phyloP scores from a whole-genome alignment of 2,113 vertebrate genomes.

The Rhagologus leucostigma region DNA sequence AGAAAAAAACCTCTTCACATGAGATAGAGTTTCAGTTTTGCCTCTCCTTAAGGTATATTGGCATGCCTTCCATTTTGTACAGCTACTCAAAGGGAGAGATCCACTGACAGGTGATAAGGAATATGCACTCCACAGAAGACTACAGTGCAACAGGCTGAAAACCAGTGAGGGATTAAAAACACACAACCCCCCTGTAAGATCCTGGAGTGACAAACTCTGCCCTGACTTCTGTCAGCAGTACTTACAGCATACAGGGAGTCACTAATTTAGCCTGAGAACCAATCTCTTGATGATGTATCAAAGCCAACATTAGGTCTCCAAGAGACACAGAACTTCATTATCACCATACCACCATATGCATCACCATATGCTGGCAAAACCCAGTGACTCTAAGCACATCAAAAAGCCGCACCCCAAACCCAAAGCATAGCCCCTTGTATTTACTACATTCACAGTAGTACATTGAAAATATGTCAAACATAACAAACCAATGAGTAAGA shows the following conservation, averaged over 20 bases:
- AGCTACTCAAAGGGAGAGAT: neutral
- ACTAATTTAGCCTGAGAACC: neutral
- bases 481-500: neutral
- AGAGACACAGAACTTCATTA: neutral
- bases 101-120: rapidly evolving
- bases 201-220: neutral
- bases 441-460: neutral
- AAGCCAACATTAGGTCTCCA: neutral
- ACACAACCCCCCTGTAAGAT: neutral
- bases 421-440: neutral
- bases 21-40: neutral
- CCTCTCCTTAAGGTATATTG: neutral
- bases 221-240: neutral
- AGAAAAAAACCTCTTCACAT: neutral
- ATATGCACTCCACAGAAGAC: neutral
- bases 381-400: neutral
- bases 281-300: neutral
- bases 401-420: neutral
- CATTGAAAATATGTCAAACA: neutral
- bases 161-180: neutral
- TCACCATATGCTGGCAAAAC: neutral
- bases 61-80: neutral
- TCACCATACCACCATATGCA: neutral
- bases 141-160: neutral
- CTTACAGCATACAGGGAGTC: neutral